These are phyloP conservation scores for Spilarctia lutea DNA, from an alignment of 2,888 invertebrate species.

Conservation along the genomic window DNA sequence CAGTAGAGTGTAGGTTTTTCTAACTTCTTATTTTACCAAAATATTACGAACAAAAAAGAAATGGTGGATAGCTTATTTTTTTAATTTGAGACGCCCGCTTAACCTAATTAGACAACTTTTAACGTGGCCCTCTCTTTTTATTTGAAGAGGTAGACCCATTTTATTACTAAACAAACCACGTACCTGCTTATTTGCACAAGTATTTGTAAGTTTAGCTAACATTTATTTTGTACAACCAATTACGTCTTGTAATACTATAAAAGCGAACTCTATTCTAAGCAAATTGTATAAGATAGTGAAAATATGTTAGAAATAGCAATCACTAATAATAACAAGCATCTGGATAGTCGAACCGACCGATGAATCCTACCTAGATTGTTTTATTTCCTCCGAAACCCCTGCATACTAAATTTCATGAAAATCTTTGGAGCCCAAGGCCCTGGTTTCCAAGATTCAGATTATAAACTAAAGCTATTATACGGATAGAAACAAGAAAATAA, in stretches of 20 bases:
- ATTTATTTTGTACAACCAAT: neutral
- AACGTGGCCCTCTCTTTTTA: neutral
- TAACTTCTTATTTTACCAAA: neutral
- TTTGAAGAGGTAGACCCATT: neutral
- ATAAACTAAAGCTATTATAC: too few species aligned
- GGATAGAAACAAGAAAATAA: too few species aligned
- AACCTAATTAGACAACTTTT: neutral
- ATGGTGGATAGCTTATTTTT: neutral
- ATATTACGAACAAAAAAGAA: neutral
- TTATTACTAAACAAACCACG: slow-evolving; percentile 7
- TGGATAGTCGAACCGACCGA: too few species aligned
- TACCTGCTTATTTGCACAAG: slow-evolving; percentile 16
- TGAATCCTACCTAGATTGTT: too few species aligned
- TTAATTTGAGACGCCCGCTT: neutral
- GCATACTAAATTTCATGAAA: too few species aligned
- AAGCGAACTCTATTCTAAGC: neutral
- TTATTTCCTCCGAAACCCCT: too few species aligned
- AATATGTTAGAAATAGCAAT: neutral
- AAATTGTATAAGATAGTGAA: neutral
- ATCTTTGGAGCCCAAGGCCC: too few species aligned
- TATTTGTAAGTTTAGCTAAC: slow-evolving; percentile 18
- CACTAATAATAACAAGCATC: neutral
- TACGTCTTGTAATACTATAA: neutral
- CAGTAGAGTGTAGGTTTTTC: neutral
- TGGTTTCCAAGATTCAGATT: too few species aligned